Conservation (phyloP, 2,888 invertebrate genomes). For the Cerastis rubricosa region DNA sequence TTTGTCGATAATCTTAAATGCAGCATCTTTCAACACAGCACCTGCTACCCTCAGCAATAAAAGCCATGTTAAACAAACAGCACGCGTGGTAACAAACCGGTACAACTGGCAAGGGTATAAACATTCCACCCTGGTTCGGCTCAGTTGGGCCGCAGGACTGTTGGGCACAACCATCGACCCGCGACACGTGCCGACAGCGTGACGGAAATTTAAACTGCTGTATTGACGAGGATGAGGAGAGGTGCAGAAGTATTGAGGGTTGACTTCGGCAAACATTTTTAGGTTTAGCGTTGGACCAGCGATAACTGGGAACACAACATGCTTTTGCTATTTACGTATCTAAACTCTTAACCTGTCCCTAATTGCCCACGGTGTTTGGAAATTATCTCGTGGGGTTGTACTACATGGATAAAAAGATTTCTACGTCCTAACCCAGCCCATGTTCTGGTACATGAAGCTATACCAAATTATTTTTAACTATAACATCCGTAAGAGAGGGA, state of each 20-base stretch:
- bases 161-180: conserved; percentile 72
- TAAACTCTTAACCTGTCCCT: neutral
- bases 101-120: conserved; percentile 65
- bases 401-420: neutral
- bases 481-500: neutral
- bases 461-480: neutral
- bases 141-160: conserved; percentile 26
- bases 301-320: neutral
- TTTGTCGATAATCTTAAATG: neutral
- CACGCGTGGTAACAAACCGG: conserved; percentile 25
- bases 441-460: neutral
- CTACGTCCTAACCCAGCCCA: neutral
- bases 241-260: conserved; percentile 26
- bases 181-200: conserved; percentile 77
- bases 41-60: conserved; percentile 25
- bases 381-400: neutral
- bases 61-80: conserved; percentile 47
- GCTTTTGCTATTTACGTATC: neutral
- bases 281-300: neutral
- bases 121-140: conserved; percentile 73
- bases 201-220: conserved; percentile 78
- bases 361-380: neutral
- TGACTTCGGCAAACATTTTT: neutral
- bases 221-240: conserved; percentile 43
- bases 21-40: neutral